Base-by-base conservation (phyloP, 30 jellyfish, hydroid and myxozoan species). In the Sanderia malayensis region DNA sequence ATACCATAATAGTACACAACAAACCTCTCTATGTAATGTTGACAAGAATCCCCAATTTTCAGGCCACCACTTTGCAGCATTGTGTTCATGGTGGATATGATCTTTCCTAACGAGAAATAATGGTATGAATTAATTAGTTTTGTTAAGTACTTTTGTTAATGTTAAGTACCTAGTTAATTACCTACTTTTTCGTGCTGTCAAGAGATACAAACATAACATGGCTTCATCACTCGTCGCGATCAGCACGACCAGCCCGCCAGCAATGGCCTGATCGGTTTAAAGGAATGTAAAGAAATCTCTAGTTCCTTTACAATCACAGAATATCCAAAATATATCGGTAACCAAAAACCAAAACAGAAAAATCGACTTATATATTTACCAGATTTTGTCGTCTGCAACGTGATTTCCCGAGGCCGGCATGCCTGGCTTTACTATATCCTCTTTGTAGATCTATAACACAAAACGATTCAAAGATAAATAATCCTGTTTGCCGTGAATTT, bases 21-120 rank as follows among this genome's bases (percentile, higher is more conserved):
- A 10, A 34, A 82, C 95, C 87, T 83, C 95, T 83, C 68, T 74
- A 32, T 78, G 73, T 83, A 83, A 62, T 25, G 44, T 69, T 59
- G 93, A 64, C 61, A 89, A 49, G 58, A 89, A 89, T 20, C 94
- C 80, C 97, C 97, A 89, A 29, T 89, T 61, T 34, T 82, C 82
- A 19, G 95, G 93, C 97, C 97, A 89, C 45, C 93, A 70, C 41
- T 89, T 82, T 26, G 93, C 95, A 0, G 97, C 95, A 46, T 73
- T 89, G 32, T 49, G 94, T 46, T 89, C 97, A 52, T 68, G 80
- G 27, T 69, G 75, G 20, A 89, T 60, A 46, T 83, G 97, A 45
- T 74, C 97, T 59, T 89, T 89, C 97, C 97, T 89, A 46, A 22
- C 64, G 45, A 0, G 30, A 6, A 78, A 20, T 17, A 4, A 19